A percentile compares a stretch with the other conserved stretches of the same genome.
These are phyloP conservation scores for Criorhina ranunculi DNA, from an alignment of 2,888 invertebrate genomes.

Conservation along the genomic window DNA sequence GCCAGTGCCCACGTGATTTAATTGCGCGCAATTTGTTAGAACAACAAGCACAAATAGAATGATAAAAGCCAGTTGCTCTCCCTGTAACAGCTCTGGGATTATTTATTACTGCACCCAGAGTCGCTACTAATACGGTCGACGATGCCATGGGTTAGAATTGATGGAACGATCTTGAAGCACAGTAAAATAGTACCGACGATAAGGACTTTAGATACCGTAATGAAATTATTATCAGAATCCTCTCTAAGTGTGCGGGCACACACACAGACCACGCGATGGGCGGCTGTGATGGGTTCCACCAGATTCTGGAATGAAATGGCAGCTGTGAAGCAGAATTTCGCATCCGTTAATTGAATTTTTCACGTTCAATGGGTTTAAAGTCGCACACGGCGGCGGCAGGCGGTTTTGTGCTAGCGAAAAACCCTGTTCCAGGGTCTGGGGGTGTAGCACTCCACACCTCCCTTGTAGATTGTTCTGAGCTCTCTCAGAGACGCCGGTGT, in stretches of 20 bases:
- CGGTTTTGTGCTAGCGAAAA: background rate
- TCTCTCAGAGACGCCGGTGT: background rate
- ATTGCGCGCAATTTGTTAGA: constrained; percentile 68
- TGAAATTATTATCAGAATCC: constrained; percentile 61
- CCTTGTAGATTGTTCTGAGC: background rate
- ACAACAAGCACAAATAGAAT: constrained; percentile 34
- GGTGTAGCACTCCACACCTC: constrained; percentile 41
- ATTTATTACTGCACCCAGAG: constrained; percentile 36
- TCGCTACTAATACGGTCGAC: constrained; percentile 11
- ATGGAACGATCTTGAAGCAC: constrained; percentile 43
- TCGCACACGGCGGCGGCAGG: background rate
- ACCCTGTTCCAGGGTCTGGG: constrained; percentile 5
- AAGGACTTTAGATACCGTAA: constrained; percentile 55
- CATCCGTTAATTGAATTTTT: constrained; percentile 57
- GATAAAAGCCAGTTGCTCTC: constrained; percentile 41
- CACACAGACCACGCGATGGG: background rate
- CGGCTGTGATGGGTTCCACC: background rate
- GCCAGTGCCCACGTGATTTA: constrained; percentile 76
- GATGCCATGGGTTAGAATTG: constrained; percentile 41
- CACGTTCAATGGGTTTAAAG: constrained; percentile 37
- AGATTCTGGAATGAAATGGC: constrained; percentile 19
- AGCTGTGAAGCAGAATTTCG: constrained; percentile 34
- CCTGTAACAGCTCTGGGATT: constrained; percentile 7
- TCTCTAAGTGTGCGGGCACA: background rate
- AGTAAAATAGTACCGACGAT: constrained; percentile 53